Percentiles rank a stretch among this genome's conserved stretches.
These are phyloP conservation scores for Porites cylindrica DNA, from an alignment of 92 coral and sea anemone genomes.

Conservation along the genomic window DNA sequence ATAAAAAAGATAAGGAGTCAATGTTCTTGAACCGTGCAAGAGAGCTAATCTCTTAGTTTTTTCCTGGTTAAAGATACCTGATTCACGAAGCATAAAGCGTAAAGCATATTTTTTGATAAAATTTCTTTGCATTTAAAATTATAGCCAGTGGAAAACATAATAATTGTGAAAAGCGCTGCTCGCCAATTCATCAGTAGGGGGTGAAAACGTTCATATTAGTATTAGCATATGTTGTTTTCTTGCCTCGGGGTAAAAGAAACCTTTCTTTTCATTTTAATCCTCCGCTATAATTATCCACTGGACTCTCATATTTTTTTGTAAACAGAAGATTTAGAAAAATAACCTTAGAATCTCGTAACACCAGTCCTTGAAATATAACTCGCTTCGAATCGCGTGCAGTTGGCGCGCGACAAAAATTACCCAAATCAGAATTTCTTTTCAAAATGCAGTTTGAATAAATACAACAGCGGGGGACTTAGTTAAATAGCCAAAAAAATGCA, in stretches of 20 bases:
- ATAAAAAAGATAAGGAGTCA: conserved; percentile 32
- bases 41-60: conserved; percentile 11
- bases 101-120: neutral
- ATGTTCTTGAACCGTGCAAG: conserved; percentile 2
- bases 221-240: conserved; percentile 50
- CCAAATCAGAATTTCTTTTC: conserved; percentile 37
- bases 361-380: neutral
- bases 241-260: conserved; percentile 44
- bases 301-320: neutral
- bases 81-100: neutral
- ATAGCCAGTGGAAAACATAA: neutral
- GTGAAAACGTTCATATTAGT: neutral
- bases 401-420: neutral
- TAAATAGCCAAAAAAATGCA: conserved; percentile 26
- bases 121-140: neutral
- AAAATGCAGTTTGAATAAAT: conserved; percentile 30
- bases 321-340: conserved; percentile 16
- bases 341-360: neutral
- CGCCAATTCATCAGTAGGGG: conserved; percentile 60
- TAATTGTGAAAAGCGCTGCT: conserved; percentile 4
- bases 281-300: conserved; percentile 32
- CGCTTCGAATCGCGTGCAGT: neutral
- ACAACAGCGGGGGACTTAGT: conserved; percentile 44
- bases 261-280: conserved; percentile 42
- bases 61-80: neutral